Evolutionary conservation across 2,888 invertebrate species (phyloP), one percentile per base, ranked within the genome.

Genomic region (Mesorhabditis sp.): DNA sequence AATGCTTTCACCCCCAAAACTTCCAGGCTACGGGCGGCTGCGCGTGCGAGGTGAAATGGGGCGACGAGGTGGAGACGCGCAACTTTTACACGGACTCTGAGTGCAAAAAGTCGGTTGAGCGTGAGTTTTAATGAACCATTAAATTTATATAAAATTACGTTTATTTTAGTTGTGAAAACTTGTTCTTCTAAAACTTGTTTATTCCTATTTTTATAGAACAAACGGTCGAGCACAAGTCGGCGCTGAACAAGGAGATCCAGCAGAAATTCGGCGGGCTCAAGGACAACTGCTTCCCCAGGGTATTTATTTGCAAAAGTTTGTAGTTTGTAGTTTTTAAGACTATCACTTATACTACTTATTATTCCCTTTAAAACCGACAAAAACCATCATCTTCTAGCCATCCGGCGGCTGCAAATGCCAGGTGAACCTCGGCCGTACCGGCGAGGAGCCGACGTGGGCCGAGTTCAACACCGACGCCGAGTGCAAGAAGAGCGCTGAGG

Each of bases 331-430:
- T n/a, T 50, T 50, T 62, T n/a, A 28, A 28, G 2, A 28, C 7
- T 10, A n/a, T 6, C 6, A 28, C 2, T 28, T 28, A 28, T 28
- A 28, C 28, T 28, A 28, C 28, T 2, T 2, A 50, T 13, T 50
- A 50, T 50, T 50, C 58, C n/a, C 7, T 50, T 50, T 50, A 10
- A 13, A n/a, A 50, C 10, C 7, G 1, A 50, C n/a, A 10, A n/a
- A 50, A 50, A 13, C 58, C 7, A 13, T 50, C 58, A 50, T 50
- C n/a, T 50, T 50, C 63, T 28, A 74, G 70, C 80, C 80, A 62
- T 75, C 75, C n/a, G 80, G 80, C 6, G 80, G 80, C 61, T 80
- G 80, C 72, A 78, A 78, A 64, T 80, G 80, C 67, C 76, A 77
- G 63, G 80, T 80, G 2, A 77, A 80, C 61, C 63, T 75, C 6